phyloP scores from a whole-genome alignment of 2,888 invertebrate genomes.

The Zelleria hepariella region DNA sequence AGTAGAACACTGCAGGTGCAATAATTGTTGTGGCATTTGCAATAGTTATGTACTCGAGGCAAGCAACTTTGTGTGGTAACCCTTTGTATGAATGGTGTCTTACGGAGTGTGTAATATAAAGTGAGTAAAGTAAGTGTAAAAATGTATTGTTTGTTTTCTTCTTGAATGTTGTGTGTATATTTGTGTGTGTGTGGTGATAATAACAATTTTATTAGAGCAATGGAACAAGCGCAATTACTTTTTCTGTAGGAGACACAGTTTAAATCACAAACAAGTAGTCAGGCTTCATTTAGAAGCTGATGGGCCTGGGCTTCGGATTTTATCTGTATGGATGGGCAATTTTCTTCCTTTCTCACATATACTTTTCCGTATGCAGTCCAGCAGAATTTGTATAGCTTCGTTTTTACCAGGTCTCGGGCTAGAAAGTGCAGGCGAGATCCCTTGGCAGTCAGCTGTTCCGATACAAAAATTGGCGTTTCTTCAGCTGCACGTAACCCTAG shows the following conservation, averaged over 20 bases:
- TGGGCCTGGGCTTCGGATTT: not conserved
- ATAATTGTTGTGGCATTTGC: not conserved
- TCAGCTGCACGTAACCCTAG: not conserved
- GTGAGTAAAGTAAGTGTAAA: not conserved
- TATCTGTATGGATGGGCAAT: not conserved
- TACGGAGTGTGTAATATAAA: not conserved
- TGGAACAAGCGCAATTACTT: not conserved
- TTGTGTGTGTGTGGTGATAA: no score
- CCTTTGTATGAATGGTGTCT: not conserved
- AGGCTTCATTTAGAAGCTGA: not conserved
- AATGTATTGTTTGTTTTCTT: no score
- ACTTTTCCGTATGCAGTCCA: conserved; percentile 8
- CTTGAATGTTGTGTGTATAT: no score
- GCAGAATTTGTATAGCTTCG: conserved; percentile 1
- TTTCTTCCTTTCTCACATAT: not conserved
- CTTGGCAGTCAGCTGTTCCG: not conserved
- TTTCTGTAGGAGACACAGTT: not conserved
- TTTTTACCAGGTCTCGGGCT: not conserved
- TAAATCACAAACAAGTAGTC: not conserved
- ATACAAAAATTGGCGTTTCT: not conserved
- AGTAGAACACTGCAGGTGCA: not conserved
- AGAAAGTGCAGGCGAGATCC: not conserved
- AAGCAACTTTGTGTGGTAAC: not conserved
- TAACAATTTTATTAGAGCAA: no score
- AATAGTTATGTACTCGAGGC: no score